These are phyloP conservation scores for Aphelocoma californica DNA, from an alignment of 2,797 vertebrate genomes.

Conservation along the genomic window DNA sequence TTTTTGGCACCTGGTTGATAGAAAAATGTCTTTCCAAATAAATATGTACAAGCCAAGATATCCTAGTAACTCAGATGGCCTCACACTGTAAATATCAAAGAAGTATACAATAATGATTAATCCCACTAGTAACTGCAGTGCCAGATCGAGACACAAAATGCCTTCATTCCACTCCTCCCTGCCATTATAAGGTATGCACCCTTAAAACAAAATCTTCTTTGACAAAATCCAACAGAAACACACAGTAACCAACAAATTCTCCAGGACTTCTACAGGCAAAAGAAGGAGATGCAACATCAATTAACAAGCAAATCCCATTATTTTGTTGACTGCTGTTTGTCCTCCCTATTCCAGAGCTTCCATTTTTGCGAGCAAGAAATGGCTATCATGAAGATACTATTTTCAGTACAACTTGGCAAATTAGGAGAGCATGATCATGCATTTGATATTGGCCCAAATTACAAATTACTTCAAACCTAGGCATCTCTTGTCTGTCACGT, in stretches of 20 bases:
- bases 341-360: not conserved
- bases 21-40: not conserved
- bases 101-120: not conserved
- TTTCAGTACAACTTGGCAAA: not conserved
- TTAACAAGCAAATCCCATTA: not conserved
- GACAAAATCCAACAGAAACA: not conserved
- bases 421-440: not conserved
- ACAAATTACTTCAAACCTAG: not conserved
- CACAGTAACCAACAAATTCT: not conserved
- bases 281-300: not conserved
- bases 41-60: not conserved
- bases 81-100: not conserved
- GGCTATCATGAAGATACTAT: not conserved
- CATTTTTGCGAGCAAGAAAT: not conserved
- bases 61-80: not conserved
- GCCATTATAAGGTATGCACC: not conserved
- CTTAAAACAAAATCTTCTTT: not conserved
- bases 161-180: not conserved
- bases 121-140: not conserved
- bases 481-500: conserved; percentile 33
- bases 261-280: not conserved
- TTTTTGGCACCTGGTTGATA: not conserved
- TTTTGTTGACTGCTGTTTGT: not conserved
- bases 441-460: conserved; percentile 41
- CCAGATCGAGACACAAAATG: not conserved